phyloP scores from a whole-genome alignment of 2,113 vertebrate species.

The Panurus biarmicus region DNA sequence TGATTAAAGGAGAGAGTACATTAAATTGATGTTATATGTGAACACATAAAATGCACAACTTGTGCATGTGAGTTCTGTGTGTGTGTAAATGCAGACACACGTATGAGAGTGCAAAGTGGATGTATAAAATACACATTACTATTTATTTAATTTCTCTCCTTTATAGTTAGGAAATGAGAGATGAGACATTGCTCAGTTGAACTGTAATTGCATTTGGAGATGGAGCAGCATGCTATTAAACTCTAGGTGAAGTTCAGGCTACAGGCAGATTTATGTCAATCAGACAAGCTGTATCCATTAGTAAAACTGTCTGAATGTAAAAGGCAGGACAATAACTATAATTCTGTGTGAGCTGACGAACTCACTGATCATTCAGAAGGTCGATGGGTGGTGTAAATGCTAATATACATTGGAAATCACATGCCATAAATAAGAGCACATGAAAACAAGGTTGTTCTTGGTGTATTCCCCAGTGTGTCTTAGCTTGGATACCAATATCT shows the following conservation, averaged over 20 bases:
- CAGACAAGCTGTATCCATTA: background rate
- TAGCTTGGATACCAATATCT: background rate
- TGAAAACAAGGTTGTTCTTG: background rate
- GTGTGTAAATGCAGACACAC: fast-evolving
- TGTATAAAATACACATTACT: background rate
- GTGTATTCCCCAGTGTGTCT: background rate
- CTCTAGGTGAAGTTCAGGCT: background rate
- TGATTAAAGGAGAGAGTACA: conserved; percentile 54
- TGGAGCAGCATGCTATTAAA: background rate
- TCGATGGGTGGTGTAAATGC: background rate
- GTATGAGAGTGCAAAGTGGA: background rate
- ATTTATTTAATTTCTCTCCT: background rate
- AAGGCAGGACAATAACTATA: background rate
- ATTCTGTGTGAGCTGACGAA: background rate
- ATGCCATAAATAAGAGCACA: background rate
- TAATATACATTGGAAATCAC: background rate
- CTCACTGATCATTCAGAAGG: background rate
- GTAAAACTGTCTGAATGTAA: background rate
- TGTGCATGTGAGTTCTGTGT: background rate
- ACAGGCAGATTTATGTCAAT: background rate
- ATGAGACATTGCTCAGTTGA: background rate
- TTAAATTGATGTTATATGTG: conserved; percentile 3
- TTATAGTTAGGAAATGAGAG: background rate
- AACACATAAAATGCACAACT: background rate
- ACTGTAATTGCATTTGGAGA: background rate